A percentile compares a stretch with the other conserved stretches of the same genome.
phyloP scores from a whole-genome alignment of 2,113 vertebrate genomes.

The Pygoscelis antarcticus region DNA sequence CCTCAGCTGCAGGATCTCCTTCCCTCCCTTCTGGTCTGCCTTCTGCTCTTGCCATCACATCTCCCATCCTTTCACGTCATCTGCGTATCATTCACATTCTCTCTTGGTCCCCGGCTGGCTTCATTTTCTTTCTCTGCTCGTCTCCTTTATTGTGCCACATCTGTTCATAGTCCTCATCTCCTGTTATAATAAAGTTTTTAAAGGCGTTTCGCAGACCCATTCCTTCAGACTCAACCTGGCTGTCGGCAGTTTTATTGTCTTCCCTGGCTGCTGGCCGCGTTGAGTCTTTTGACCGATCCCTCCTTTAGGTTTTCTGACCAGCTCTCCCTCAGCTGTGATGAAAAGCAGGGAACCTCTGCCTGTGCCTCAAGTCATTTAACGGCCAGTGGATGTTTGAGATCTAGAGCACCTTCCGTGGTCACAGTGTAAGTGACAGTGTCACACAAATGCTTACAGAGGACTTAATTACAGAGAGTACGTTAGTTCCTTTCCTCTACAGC shows the following conservation, averaged over 20 bases:
- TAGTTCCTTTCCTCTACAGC: background rate
- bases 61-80: background rate
- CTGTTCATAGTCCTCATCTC: background rate
- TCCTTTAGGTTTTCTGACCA: background rate
- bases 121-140: background rate
- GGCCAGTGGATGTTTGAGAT: background rate
- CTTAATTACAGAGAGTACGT: background rate
- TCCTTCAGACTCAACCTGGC: background rate
- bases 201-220: background rate
- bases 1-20: background rate
- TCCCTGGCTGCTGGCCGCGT: background rate
- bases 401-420: background rate
- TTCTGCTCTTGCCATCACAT: background rate
- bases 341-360: background rate
- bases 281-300: background rate
- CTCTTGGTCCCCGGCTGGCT: background rate
- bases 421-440: background rate
- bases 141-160: background rate
- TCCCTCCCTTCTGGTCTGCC: background rate
- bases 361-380: fast-evolving
- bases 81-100: fast-evolving
- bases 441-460: background rate
- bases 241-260: background rate
- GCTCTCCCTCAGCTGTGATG: background rate
- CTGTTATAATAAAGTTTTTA: fast-evolving